Evolutionary conservation across 2,113 vertebrate genomes (phyloP), one percentile per base, ranked within the genome.

Genomic region (Centropus unirufus): DNA sequence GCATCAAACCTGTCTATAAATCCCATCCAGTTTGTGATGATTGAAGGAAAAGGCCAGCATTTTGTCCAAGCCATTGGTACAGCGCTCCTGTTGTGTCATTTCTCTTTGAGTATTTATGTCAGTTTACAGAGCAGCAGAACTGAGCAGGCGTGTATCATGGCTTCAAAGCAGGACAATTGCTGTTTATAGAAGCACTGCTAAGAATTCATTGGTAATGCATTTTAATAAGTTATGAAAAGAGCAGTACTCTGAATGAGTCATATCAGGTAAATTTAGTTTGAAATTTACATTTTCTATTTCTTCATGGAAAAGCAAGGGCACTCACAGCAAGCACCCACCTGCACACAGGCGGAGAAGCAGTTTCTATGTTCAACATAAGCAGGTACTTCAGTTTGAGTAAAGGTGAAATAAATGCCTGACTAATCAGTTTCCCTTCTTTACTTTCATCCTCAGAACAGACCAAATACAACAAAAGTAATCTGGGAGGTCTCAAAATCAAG

Each of bases 151-250:
- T 55, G 73, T 52, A 61, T 26, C 76, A 12, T 1, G 8, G 47
- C 86, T 75, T 89, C 90, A 90, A 88, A 95, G 83, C 34, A 86
- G 55, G 92, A 83, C 82, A 64, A 93, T 6, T 83, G 76, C 88
- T 94, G 93, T 66, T 94, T 93, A 78, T 68, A 90, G 88, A 86
- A 94, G 61, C 86, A 68, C n/a, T 78, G 76, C 72, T 72, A 90
- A 40, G 68, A 93, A 86, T 68, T 83, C 54, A 81, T 79, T 90
- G 64, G 76, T 90, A 83, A 63, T 61, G 52, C 58, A 68, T 89
- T 86, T 94, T 81, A 77, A 69, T 83, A 90, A 81, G 85, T 61
- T 75, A 75, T 16, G 36, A 61, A 90, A 96, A 90, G 24, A 89
- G 57, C 67, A 79, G 39, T 52, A 42, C 80, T 74, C 76, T 70